Percentiles rank a stretch among this genome's conserved stretches.
Conservation (phyloP, 2,888 invertebrate species). For the Julus scanicus region DNA sequence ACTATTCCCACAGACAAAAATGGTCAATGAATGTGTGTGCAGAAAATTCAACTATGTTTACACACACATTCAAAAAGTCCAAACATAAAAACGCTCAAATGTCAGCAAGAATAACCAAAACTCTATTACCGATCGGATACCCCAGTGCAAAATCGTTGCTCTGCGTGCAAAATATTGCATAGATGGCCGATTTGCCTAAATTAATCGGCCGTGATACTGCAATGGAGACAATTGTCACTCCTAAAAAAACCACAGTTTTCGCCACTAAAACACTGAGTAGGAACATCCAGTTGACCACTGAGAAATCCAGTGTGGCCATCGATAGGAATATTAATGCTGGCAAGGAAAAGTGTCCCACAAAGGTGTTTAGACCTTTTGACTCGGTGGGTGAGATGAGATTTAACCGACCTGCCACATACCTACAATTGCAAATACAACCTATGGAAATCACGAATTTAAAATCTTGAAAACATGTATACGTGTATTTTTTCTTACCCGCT, state of each 20-base stretch:
- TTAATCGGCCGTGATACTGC: conserved; percentile 80
- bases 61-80: neutral
- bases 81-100: neutral
- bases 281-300: conserved; percentile 89
- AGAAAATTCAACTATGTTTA: neutral
- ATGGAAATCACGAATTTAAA: too few relatives aligned
- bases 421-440: conserved; percentile 65
- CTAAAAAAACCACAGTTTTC: conserved; percentile 85
- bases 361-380: conserved; percentile 89
- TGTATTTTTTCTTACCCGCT: conserved; percentile 76
- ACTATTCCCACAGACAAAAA: neutral
- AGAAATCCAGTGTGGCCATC: conserved; percentile 83
- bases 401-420: conserved; percentile 85
- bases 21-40: neutral
- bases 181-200: conserved; percentile 86
- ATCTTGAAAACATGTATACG: neutral
- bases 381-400: conserved; percentile 84
- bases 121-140: conserved; percentile 84
- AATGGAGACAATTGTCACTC: conserved; percentile 80
- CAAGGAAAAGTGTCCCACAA: conserved; percentile 92
- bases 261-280: conserved; percentile 85
- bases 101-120: neutral
- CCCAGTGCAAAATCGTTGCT: conserved; percentile 98
- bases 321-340: conserved; percentile 93
- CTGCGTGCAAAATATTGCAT: conserved; percentile 95